A percentile compares a stretch with the other conserved stretches of the same genome.
Evolutionary conservation across 2,797 vertebrate species (phyloP).

Genomic region (Hapalemur alaotrensis): DNA sequence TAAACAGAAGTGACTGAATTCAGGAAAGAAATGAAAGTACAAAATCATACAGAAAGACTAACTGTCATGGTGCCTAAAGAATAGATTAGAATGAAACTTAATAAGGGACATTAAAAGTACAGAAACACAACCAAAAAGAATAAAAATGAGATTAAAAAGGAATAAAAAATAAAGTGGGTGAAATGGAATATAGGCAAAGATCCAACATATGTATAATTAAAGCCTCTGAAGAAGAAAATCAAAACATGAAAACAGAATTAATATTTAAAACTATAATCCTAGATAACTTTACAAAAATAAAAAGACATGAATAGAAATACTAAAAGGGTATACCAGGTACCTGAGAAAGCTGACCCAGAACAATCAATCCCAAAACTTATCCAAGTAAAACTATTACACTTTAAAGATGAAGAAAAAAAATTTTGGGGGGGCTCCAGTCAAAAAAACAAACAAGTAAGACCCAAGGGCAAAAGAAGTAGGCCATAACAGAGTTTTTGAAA

Average conservation of each 20-base stretch:
- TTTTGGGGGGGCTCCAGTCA: neutral
- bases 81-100: neutral
- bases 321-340: neutral
- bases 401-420: neutral
- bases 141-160: neutral
- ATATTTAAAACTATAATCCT: conserved; percentile 17
- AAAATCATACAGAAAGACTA: neutral
- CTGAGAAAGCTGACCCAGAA: neutral
- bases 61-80: neutral
- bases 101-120: neutral
- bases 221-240: neutral
- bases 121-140: neutral
- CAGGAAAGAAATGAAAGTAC: neutral
- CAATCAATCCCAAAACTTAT: neutral
- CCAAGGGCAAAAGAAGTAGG: neutral
- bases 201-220: conserved; percentile 36
- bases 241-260: neutral
- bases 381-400: conserved; percentile 1
- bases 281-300: conserved; percentile 2
- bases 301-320: neutral
- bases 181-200: conserved; percentile 21
- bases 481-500: neutral
- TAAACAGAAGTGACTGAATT: neutral
- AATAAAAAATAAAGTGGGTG: neutral
- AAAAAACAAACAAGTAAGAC: neutral